These are phyloP conservation scores for Pseudorhombus dupliciocellatus DNA, from an alignment of 2,113 vertebrate genomes.

Conservation along the genomic window DNA sequence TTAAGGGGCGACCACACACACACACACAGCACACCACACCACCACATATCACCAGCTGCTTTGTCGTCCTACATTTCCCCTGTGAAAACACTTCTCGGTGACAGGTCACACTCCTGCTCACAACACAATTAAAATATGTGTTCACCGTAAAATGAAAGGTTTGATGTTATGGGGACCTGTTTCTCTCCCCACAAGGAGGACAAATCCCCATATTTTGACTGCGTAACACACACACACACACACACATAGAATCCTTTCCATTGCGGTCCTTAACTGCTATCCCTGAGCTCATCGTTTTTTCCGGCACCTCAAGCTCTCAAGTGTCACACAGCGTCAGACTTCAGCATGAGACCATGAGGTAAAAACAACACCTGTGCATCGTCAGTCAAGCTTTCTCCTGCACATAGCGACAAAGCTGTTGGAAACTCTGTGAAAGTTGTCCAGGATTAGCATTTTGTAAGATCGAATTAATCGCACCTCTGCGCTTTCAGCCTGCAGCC, in stretches of 20 bases:
- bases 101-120: conserved; percentile 12
- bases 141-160: too few relatives aligned
- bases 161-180: not conserved
- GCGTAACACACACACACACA: not conserved
- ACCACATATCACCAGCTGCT: conserved; percentile 20
- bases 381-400: not conserved
- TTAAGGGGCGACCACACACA: conserved; percentile 62
- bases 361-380: conserved; percentile 3
- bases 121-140: not conserved
- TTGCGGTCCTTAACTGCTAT: not conserved
- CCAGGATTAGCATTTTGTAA: not conserved
- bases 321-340: not conserved
- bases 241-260: not conserved
- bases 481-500: not conserved
- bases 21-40: conserved; percentile 8
- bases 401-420: not conserved
- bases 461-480: not conserved
- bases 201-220: not conserved
- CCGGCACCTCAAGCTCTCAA: not conserved
- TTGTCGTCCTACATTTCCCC: conserved; percentile 16
- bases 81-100: conserved; percentile 37
- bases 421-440: not conserved
- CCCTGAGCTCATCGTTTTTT: not conserved
- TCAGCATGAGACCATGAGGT: not conserved
- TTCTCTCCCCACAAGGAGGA: not conserved